phyloP scores from a whole-genome alignment of 2,888 invertebrate genomes.

The Euplagia quadripunctaria region DNA sequence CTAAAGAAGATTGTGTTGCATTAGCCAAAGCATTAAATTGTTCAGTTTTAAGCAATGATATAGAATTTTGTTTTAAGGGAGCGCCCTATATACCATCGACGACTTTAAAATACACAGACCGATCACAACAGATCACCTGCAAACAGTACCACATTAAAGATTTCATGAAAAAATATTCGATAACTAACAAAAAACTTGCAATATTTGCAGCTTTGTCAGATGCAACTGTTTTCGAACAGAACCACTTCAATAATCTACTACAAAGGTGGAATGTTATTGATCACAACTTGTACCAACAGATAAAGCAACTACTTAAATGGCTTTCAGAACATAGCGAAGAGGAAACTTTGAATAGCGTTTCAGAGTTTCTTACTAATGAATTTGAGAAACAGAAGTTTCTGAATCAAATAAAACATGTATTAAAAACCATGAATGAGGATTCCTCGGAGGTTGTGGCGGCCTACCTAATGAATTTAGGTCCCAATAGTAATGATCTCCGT shows the following conservation, averaged over 20 bases:
- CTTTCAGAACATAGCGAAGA: slow-evolving; percentile 22
- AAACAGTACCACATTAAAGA: slow-evolving; percentile 42
- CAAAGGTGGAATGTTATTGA: slow-evolving; percentile 21
- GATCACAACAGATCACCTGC: slow-evolving; percentile 35
- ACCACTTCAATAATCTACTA: slow-evolving; percentile 48
- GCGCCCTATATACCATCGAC: slow-evolving; percentile 52
- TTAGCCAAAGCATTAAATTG: slow-evolving; percentile 60
- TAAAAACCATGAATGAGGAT: slow-evolving; percentile 3
- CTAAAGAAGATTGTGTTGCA: slow-evolving; percentile 58
- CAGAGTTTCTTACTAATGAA: slow-evolving; percentile 8
- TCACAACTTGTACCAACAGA: neutral
- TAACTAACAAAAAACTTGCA: slow-evolving; percentile 51
- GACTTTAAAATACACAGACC: slow-evolving; percentile 32
- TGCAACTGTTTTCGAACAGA: slow-evolving; percentile 40
- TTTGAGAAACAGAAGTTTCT: slow-evolving; percentile 24
- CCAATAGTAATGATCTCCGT: neutral
- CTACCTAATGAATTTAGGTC: slow-evolving; percentile 22
- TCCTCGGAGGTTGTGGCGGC: slow-evolving; percentile 2
- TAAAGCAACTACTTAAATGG: slow-evolving; percentile 25
- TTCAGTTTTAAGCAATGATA: slow-evolving; percentile 59
- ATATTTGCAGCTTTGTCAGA: slow-evolving; percentile 58
- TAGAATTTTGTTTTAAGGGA: slow-evolving; percentile 57
- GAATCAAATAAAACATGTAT: slow-evolving; percentile 1
- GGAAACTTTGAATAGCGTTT: slow-evolving; percentile 9
- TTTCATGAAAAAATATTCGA: slow-evolving; percentile 45